Evolutionary conservation across 2,113 vertebrate species (phyloP), one percentile per base, ranked within the genome.

Genomic region (Myiozetetes cayanensis): DNA sequence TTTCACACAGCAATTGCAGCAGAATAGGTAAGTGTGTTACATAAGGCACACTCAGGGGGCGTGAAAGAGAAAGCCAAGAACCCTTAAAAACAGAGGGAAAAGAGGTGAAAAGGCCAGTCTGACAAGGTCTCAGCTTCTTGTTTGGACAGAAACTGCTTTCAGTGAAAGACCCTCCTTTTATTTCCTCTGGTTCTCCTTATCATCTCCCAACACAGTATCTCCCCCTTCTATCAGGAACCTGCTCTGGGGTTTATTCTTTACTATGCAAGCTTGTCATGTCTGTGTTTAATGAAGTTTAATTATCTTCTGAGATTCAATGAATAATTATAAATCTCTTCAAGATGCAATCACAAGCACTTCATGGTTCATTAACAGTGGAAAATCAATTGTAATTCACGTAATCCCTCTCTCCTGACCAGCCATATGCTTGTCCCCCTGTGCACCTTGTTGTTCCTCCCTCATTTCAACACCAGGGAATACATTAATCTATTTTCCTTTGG

Each of bases 311-410:
- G 97, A 97, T 98, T 96, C 92, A 78, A 96, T 97, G 97, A 98
- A 98, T 98, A 98, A 98, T 98, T 98, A 97, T 96, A 98, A 98
- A 98, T 98, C 97, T 98, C 97, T 97, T 98, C 96, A 97, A 98
- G 98, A 97, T 98, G 97, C 97, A 98, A 98, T 98, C 98, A 98
- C 97, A 96, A 95, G 92, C 91, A 86, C 95, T 97, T 97, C 96
- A 96, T 85, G 97, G 96, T 97, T 98, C 97, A 97, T 98, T 98
- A 98, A 73, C 31, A 7, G 94, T 93, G 91, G 97, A 96, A 98
- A 98, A 98, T 98, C 97, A 98, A 97, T 98, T 97, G 96, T 97
- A 94, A 98, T 96, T 96, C 94, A 71, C 18, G 30, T 97, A 98
- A 98, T 97, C 93, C 95, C 82, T 97, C 92, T 96, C 96, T 97